phyloP scores from a whole-genome alignment of 2,888 invertebrate species.

The Netelia inedita region DNA sequence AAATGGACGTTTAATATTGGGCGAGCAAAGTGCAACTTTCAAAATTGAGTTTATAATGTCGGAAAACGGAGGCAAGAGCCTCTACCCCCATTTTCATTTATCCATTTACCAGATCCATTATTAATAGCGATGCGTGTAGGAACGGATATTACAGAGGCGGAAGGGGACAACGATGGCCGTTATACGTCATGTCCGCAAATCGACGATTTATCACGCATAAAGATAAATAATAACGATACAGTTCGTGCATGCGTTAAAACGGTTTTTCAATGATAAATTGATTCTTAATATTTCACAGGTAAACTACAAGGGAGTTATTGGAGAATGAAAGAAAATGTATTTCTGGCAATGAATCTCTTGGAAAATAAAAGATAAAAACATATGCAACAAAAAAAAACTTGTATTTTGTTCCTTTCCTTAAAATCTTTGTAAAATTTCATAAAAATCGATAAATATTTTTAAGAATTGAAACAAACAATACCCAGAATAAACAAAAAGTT shows the following conservation, averaged over 20 bases:
- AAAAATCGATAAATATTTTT: too few relatives aligned
- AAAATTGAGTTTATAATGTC: neutral
- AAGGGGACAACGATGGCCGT: neutral
- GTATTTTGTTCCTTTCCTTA: too few relatives aligned
- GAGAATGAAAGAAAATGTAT: too few relatives aligned
- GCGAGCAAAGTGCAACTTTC: neutral
- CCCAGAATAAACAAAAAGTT: neutral
- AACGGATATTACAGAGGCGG: slow-evolving; percentile 24
- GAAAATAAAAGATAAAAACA: too few relatives aligned
- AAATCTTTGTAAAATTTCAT: too few relatives aligned
- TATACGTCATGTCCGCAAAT: slow-evolving; percentile 31
- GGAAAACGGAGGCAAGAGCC: neutral
- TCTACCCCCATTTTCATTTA: neutral
- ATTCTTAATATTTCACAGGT: too few relatives aligned
- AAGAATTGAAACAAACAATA: neutral
- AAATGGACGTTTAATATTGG: too few relatives aligned
- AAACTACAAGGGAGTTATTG: too few relatives aligned
- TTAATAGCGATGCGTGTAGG: neutral
- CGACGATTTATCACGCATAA: slow-evolving; percentile 71
- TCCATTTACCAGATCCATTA: slow-evolving; percentile 14
- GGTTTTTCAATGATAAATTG: slow-evolving; percentile 9
- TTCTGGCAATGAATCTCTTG: too few relatives aligned
- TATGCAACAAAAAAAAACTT: too few relatives aligned
- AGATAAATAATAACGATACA: slow-evolving; percentile 72
- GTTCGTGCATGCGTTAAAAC: neutral